These are phyloP conservation scores for Cistogaster globosa DNA, from an alignment of 2,888 invertebrate genomes.

Conservation along the genomic window DNA sequence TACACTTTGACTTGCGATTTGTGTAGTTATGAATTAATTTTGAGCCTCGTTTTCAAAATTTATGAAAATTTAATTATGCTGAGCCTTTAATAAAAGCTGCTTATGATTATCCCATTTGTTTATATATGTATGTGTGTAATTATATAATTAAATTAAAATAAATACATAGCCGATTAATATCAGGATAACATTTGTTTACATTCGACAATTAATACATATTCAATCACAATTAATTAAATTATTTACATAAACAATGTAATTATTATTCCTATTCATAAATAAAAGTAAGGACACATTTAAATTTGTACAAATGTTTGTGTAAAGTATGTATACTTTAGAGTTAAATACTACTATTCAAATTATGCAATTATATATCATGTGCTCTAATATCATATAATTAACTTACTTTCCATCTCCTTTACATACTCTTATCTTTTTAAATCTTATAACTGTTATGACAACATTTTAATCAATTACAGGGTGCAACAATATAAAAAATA, in stretches of 20 bases:
- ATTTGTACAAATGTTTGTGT: background rate
- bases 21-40: too few relatives aligned
- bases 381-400: background rate
- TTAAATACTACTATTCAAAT: background rate
- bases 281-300: background rate
- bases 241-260: slow-evolving; percentile 68
- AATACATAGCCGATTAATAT: slow-evolving; percentile 55
- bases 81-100: background rate
- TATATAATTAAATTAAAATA: slow-evolving; percentile 52
- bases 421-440: background rate
- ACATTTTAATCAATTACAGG: too few relatives aligned
- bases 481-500: too few relatives aligned
- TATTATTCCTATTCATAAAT: slow-evolving; percentile 43
- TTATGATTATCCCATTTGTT: slow-evolving; percentile 28
- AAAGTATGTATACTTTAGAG: background rate
- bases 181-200: slow-evolving; percentile 66
- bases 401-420: too few relatives aligned
- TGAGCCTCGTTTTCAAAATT: too few relatives aligned
- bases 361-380: background rate
- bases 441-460: slow-evolving; percentile 20
- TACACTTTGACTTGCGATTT: too few relatives aligned
- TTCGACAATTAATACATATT: slow-evolving; percentile 63
- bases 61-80: background rate
- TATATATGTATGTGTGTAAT: slow-evolving; percentile 10
- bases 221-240: slow-evolving; percentile 69